Conservation (phyloP, 2,888 invertebrate genomes). For the Exephanes ischioxanthus region DNA sequence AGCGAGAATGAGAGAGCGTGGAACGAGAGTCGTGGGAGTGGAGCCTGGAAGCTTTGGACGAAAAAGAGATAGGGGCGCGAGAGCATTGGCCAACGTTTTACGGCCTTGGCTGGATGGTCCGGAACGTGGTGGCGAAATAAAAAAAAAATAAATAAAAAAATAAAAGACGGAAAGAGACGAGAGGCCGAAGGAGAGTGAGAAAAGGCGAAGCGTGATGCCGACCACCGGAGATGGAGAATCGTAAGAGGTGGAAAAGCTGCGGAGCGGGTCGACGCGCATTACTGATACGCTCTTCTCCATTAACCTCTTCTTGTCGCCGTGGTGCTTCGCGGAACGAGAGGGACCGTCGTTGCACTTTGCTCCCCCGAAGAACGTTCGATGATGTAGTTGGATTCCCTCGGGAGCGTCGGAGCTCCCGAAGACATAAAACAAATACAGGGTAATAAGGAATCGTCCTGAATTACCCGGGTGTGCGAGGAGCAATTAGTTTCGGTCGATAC, state of each 20-base stretch:
- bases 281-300: slow-evolving; percentile 77
- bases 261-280: slow-evolving; percentile 58
- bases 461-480: too few relatives aligned
- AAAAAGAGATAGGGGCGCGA: slow-evolving; percentile 61
- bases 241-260: slow-evolving; percentile 50
- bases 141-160: slow-evolving; percentile 54
- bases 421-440: too few relatives aligned
- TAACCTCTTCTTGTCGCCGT: slow-evolving; percentile 72
- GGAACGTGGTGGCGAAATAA: slow-evolving; percentile 76
- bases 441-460: too few relatives aligned
- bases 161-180: slow-evolving; percentile 52
- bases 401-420: too few relatives aligned
- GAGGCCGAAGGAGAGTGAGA: slow-evolving; percentile 54
- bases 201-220: slow-evolving; percentile 16
- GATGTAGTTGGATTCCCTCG: not conserved
- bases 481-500: too few relatives aligned
- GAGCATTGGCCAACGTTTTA: slow-evolving; percentile 78
- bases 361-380: slow-evolving; percentile 27
- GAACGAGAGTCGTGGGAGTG: slow-evolving; percentile 42
- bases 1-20: slow-evolving; percentile 48
- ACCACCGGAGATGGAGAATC: slow-evolving; percentile 29
- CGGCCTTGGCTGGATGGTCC: slow-evolving; percentile 77
- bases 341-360: slow-evolving; percentile 34
- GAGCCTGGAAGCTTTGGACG: slow-evolving; percentile 9
- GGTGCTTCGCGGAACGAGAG: slow-evolving; percentile 28